These are phyloP conservation scores for Orgyia antiqua DNA, from an alignment of 2,888 invertebrate genomes.

Conservation along the genomic window DNA sequence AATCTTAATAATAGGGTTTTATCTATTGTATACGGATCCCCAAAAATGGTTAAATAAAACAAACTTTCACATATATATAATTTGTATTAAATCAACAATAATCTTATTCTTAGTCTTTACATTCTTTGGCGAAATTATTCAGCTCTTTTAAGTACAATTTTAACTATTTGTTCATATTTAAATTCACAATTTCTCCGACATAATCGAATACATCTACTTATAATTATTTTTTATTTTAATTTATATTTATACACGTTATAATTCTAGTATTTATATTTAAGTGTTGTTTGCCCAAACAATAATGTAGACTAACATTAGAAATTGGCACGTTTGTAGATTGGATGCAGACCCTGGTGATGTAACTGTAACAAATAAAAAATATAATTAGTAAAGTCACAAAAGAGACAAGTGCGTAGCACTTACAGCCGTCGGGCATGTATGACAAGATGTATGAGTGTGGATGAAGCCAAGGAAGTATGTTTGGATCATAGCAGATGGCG, in stretches of 20 bases:
- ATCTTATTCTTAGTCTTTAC: slow-evolving; percentile 71
- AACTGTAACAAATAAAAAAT: slow-evolving; percentile 50
- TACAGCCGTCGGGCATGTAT: too few species aligned
- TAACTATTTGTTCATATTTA: slow-evolving; percentile 39
- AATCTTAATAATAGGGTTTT: too few species aligned
- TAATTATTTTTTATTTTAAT: slow-evolving; percentile 20
- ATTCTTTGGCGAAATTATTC: slow-evolving; percentile 71
- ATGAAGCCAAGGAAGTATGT: too few species aligned
- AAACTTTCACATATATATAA: slow-evolving; percentile 62
- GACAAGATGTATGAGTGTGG: too few species aligned
- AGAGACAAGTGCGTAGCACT: too few species aligned
- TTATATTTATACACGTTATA: slow-evolving; percentile 32
- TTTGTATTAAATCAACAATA: slow-evolving; percentile 78
- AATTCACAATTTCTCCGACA: slow-evolving; percentile 56
- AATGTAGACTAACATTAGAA: slow-evolving; percentile 50
- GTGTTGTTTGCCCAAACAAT: slow-evolving; percentile 62
- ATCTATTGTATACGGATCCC: too few species aligned
- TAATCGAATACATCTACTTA: slow-evolving; percentile 56
- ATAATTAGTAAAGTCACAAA: too few species aligned
- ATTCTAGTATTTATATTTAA: slow-evolving; percentile 34
- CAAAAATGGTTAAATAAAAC: slow-evolving; percentile 42
- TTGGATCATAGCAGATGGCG: too few species aligned
- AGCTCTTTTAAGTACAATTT: slow-evolving; percentile 54
- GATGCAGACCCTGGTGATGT: slow-evolving; percentile 68
- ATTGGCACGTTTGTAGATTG: slow-evolving; percentile 57